Evolutionary conservation across 2,113 vertebrate genomes (phyloP).

Genomic region (Semnopithecus entellus): DNA sequence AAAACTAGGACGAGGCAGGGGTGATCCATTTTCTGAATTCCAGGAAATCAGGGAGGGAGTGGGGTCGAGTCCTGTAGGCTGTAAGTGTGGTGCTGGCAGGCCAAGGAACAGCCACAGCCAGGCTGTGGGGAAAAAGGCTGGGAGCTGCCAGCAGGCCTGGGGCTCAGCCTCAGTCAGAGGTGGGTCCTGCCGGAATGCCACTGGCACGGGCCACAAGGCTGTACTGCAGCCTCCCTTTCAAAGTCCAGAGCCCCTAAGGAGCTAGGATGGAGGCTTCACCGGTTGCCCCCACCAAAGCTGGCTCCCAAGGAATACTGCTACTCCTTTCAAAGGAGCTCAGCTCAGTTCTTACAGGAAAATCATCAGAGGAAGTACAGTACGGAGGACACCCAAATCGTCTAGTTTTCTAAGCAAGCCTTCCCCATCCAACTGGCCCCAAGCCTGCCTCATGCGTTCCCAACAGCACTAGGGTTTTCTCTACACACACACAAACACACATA

Average conservation of each 20-base stretch:
- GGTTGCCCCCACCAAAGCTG: neutral
- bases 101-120: neutral
- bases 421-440: neutral
- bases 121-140: neutral
- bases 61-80: neutral
- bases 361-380: neutral
- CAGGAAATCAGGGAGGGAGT: neutral
- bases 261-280: neutral
- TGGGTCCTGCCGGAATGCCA: neutral
- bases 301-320: neutral
- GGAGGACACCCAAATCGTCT: neutral
- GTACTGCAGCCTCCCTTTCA: neutral
- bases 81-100: neutral
- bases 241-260: neutral
- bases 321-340: neutral
- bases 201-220: neutral
- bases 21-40: neutral
- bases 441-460: neutral
- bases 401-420: neutral
- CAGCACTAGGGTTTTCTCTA: neutral
- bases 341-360: neutral
- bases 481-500: neutral
- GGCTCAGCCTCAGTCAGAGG: neutral
- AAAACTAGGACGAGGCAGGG: neutral
- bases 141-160: neutral